Percentiles rank a stretch among this genome's conserved stretches.
Evolutionary conservation across 1,140 invertebrate genomes (phyloP).

Genomic region (Berghia stephanieae): DNA sequence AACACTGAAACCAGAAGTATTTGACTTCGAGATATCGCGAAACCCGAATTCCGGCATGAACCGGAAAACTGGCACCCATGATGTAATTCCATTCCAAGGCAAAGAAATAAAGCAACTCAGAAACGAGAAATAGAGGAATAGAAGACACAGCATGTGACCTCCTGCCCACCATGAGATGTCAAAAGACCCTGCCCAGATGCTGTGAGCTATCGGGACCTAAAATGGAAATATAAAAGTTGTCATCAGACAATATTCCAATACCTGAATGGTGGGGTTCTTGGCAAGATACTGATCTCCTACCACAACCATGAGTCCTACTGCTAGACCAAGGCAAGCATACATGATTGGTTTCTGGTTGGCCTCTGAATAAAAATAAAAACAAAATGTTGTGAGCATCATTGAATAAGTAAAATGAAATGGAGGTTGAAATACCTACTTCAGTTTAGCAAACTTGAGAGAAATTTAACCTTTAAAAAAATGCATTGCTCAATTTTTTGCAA

Average conservation of each 20-base stretch:
- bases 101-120: too few species aligned
- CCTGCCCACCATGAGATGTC: too few species aligned
- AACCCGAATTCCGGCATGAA: too few species aligned
- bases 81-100: too few species aligned
- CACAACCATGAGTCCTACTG: conserved; percentile 77
- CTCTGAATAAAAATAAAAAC: conserved; percentile 67
- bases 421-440: not conserved
- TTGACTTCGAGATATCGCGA: too few species aligned
- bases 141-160: too few species aligned
- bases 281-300: conserved; percentile 77
- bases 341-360: conserved; percentile 81
- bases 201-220: too few species aligned
- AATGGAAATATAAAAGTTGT: too few species aligned
- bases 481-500: not conserved
- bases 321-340: conserved; percentile 78
- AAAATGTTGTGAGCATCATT: not conserved
- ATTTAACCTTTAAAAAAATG: not conserved
- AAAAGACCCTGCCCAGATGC: too few species aligned
- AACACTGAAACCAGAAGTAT: too few species aligned
- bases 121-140: too few species aligned
- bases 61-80: too few species aligned
- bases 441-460: not conserved
- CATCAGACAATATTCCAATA: conserved; percentile 64
- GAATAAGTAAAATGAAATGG: not conserved
- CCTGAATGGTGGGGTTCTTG: conserved; percentile 74